Evolutionary conservation across 23 tunicate genomes (phyloP).

Genomic region (Styela plicata): DNA sequence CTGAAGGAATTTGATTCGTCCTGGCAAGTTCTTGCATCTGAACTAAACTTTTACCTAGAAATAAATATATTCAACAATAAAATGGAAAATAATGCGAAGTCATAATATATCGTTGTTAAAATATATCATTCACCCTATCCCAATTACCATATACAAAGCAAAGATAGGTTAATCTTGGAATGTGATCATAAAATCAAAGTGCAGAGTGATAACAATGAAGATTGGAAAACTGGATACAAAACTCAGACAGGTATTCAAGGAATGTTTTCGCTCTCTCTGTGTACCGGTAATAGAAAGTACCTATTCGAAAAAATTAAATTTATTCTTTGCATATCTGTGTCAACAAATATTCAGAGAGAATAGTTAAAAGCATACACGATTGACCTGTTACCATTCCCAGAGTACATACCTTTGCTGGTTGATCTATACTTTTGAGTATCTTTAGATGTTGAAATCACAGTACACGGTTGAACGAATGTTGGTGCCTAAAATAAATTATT

Average conservation of each 20-base stretch:
- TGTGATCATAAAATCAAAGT: background rate
- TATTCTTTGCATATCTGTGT: too few species aligned
- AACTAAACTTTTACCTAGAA: conserved; percentile 68
- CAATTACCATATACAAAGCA: too few species aligned
- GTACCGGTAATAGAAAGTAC: too few species aligned
- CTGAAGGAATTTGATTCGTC: conserved; percentile 49
- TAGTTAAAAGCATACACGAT: too few species aligned
- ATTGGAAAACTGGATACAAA: background rate
- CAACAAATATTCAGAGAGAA: too few species aligned
- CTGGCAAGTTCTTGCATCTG: conserved; percentile 76
- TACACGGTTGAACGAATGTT: background rate
- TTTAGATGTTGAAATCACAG: conserved; percentile 9
- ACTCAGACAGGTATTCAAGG: background rate
- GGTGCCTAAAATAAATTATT: conserved; percentile 18
- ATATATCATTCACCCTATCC: too few species aligned
- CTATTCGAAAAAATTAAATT: too few species aligned
- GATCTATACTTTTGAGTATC: conserved; percentile 44
- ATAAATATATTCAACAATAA: too few species aligned
- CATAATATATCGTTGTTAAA: background rate
- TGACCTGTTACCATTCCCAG: too few species aligned
- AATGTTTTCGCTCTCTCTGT: too few species aligned
- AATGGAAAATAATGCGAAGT: background rate
- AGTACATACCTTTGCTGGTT: conserved; percentile 54
- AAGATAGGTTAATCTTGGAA: background rate
- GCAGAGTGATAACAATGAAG: background rate